phyloP scores from a whole-genome alignment of 2,888 invertebrate species.

The Stenichneumon culpator region DNA sequence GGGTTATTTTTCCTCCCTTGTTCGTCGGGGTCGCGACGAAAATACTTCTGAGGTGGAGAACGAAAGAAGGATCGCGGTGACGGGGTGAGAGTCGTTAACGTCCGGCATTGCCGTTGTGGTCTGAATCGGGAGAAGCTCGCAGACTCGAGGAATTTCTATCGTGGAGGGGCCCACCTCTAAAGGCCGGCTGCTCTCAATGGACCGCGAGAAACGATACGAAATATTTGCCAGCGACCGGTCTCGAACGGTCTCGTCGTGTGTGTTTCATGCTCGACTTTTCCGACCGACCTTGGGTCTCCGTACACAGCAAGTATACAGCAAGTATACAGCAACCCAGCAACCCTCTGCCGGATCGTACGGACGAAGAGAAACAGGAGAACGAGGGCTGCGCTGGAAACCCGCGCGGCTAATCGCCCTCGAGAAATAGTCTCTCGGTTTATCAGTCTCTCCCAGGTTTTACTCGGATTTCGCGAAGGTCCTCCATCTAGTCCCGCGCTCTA shows the following conservation, averaged over 20 bases:
- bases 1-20: constrained; percentile 28
- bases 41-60: constrained; percentile 50
- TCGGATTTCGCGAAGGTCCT: constrained; percentile 56
- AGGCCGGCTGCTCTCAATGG: constrained; percentile 84
- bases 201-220: constrained; percentile 81
- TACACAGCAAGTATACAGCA: background rate
- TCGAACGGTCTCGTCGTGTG: constrained; percentile 52
- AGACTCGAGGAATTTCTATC: constrained; percentile 63
- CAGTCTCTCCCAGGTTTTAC: constrained; percentile 64
- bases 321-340: constrained; percentile 17
- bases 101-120: constrained; percentile 48
- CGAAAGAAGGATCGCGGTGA: constrained; percentile 27
- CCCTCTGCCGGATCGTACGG: constrained; percentile 37
- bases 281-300: constrained; percentile 69
- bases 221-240: constrained; percentile 75
- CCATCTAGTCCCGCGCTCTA: constrained; percentile 1
- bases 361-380: constrained; percentile 51
- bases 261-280: constrained; percentile 40
- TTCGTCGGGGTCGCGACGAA: constrained; percentile 31
- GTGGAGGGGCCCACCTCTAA: constrained; percentile 71
- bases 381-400: constrained; percentile 62
- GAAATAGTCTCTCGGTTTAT: constrained; percentile 68
- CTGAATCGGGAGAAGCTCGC: constrained; percentile 55
- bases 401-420: constrained; percentile 67
- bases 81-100: constrained; percentile 32